Evolutionary conservation across 2,888 invertebrate genomes (phyloP).

Genomic region (Lydus trimaculatus): DNA sequence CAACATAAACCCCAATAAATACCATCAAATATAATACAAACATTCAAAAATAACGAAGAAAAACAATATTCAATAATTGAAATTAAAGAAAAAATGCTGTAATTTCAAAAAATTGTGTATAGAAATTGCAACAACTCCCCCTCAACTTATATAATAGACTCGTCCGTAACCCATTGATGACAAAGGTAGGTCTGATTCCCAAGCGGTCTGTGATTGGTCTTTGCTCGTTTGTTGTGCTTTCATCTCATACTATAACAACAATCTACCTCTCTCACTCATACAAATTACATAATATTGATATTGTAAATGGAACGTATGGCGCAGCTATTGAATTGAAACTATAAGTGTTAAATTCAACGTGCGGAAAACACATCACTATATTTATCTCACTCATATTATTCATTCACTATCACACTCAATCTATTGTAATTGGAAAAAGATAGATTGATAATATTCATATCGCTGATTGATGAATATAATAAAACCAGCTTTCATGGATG

Average conservation of each 20-base stretch:
- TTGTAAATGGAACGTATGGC: constrained; percentile 19
- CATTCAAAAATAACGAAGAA: not conserved
- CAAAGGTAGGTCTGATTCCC: constrained; percentile 70
- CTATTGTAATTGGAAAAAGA: not conserved
- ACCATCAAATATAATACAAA: not conserved
- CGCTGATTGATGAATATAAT: constrained; percentile 18
- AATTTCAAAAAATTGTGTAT: constrained; percentile 7
- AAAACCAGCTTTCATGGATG: constrained; percentile 27
- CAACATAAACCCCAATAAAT: not conserved
- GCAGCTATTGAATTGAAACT: constrained; percentile 30
- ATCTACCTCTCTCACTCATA: constrained; percentile 52
- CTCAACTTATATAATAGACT: constrained; percentile 64
- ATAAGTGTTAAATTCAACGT: constrained; percentile 29
- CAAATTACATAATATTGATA: constrained; percentile 49
- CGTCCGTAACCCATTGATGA: constrained; percentile 75
- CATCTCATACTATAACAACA: constrained; percentile 50
- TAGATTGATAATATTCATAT: not conserved
- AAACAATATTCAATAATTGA: not conserved
- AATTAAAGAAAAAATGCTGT: not conserved
- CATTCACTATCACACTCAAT: constrained; percentile 4
- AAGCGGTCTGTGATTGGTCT: constrained; percentile 70
- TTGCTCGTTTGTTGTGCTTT: constrained; percentile 54
- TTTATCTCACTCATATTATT: not conserved
- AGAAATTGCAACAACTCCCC: constrained; percentile 37
- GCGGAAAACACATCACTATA: not conserved